Evolutionary conservation across 2,797 vertebrate genomes (phyloP).

Genomic region (Morelia viridis): DNA sequence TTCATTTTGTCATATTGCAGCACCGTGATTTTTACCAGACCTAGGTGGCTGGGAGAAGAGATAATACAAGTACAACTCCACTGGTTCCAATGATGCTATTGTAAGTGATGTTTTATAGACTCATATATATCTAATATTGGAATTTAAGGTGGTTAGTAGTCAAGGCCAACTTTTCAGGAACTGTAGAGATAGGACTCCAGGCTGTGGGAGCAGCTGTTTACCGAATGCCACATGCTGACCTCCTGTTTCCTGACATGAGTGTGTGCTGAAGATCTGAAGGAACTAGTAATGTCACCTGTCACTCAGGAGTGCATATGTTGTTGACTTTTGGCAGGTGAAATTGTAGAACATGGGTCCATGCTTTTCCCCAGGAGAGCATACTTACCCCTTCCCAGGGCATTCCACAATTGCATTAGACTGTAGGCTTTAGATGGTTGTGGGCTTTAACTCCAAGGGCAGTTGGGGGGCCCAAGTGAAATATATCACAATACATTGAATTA

Average conservation of each 20-base stretch:
- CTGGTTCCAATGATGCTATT: background rate
- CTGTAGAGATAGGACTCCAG: background rate
- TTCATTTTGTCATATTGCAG: background rate
- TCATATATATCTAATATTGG: background rate
- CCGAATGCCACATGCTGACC: background rate
- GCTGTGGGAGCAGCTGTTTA: constrained; percentile 8
- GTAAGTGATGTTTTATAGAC: background rate
- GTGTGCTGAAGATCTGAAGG: background rate
- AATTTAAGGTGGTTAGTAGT: background rate
- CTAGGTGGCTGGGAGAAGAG: background rate
- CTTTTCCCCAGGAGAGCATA: background rate
- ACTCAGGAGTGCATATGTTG: background rate
- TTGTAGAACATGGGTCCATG: background rate
- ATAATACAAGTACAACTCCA: background rate
- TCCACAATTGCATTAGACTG: background rate
- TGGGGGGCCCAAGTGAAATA: background rate
- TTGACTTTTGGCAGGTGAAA: constrained; percentile 17
- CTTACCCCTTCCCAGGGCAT: background rate
- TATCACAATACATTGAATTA: background rate
- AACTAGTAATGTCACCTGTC: constrained; percentile 13
- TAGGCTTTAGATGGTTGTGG: background rate
- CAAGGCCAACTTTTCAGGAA: background rate
- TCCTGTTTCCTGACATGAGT: background rate
- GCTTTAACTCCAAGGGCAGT: background rate
- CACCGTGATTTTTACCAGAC: background rate